Evolutionary conservation across 2,113 vertebrate genomes (phyloP).

Genomic region (Abramis brama): DNA sequence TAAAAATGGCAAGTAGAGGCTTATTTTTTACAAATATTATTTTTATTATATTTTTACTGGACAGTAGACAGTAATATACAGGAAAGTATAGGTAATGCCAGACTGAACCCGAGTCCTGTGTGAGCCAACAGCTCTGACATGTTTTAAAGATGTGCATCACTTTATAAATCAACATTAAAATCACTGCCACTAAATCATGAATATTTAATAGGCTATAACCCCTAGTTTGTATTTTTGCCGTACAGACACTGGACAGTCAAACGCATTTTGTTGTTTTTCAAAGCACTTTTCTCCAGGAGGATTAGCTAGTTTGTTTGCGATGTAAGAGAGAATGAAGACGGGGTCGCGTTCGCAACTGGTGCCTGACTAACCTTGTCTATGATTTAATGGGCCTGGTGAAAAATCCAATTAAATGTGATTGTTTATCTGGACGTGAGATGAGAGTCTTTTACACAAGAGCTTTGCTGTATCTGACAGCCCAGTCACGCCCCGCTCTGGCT

Average conservation of each 20-base stretch:
- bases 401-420: slow-evolving; percentile 72
- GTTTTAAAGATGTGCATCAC: background rate
- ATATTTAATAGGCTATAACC: background rate
- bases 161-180: background rate
- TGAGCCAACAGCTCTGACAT: background rate
- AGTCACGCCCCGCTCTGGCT: slow-evolving; percentile 49
- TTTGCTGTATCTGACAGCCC: slow-evolving; percentile 57
- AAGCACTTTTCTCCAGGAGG: slow-evolving; percentile 14
- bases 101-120: background rate
- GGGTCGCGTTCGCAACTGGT: slow-evolving; percentile 67
- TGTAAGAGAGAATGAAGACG: slow-evolving; percentile 39
- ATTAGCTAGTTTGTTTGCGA: slow-evolving; percentile 35
- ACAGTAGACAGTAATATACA: background rate
- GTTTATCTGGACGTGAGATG: slow-evolving; percentile 60
- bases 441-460: slow-evolving; percentile 54
- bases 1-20: no score
- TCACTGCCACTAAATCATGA: background rate
- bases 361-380: slow-evolving; percentile 59
- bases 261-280: background rate
- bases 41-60: background rate
- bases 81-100: background rate
- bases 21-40: no score
- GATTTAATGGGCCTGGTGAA: slow-evolving; percentile 66
- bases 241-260: background rate
- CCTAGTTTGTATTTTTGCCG: no score